phyloP scores from a whole-genome alignment of 2,888 invertebrate species.

The Alloscopus bannaensis region DNA sequence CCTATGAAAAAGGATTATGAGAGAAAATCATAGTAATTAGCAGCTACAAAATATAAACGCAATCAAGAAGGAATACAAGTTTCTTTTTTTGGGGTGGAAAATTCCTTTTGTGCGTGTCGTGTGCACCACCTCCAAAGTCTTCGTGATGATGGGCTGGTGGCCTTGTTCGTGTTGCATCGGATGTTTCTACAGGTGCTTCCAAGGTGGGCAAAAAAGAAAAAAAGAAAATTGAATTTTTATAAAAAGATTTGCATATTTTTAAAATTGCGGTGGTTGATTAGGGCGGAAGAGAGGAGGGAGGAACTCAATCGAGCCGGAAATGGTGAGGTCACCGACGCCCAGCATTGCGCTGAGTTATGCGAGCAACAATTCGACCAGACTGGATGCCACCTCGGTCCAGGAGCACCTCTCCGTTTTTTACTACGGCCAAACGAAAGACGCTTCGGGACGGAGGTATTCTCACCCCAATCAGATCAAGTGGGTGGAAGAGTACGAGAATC shows the following conservation, averaged over 20 bases:
- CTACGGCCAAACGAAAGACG: constrained; percentile 42
- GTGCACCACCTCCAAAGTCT: not conserved
- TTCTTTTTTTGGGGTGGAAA: no score
- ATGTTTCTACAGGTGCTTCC: constrained; percentile 59
- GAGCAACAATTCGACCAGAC: constrained; percentile 28
- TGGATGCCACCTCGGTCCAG: constrained; percentile 55
- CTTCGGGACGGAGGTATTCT: constrained; percentile 60
- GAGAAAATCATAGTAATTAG: no score
- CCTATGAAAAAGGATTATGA: no score
- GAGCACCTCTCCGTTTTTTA: constrained; percentile 59
- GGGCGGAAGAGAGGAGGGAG: constrained; percentile 46
- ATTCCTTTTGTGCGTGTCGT: not conserved
- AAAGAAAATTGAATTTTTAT: no score
- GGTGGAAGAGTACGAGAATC: constrained; percentile 65
- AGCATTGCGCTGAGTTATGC: constrained; percentile 57
- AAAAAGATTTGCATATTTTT: no score
- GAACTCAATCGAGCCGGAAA: constrained; percentile 50
- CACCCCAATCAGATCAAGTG: constrained; percentile 66
- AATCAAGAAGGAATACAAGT: no score
- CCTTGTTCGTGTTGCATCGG: constrained; percentile 60
- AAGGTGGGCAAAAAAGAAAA: constrained; percentile 40
- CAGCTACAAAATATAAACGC: no score
- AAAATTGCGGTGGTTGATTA: no score
- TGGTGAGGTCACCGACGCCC: constrained; percentile 36
- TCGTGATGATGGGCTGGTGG: constrained; percentile 63